Evolutionary conservation across 2,888 invertebrate species (phyloP).

Genomic region (Auanema freiburgensis): DNA sequence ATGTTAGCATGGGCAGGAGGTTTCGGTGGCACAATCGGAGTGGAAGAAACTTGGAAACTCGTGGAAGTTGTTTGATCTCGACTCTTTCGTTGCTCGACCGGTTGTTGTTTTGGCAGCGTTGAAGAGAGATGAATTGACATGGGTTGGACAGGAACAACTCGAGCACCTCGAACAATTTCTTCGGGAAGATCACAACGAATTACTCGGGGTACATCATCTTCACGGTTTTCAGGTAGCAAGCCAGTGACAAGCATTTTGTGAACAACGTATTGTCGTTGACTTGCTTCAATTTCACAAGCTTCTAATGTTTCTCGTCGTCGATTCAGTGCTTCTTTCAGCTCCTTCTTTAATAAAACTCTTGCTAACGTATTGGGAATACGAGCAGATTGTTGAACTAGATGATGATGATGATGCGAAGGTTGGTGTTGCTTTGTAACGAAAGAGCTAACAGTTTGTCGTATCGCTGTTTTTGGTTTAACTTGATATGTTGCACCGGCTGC

Average conservation of each 20-base stretch:
- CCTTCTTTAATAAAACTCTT: slow-evolving; percentile 66
- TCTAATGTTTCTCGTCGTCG: slow-evolving; percentile 66
- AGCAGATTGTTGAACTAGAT: slow-evolving; percentile 16
- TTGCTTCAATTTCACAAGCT: slow-evolving; percentile 67
- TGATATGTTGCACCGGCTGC: slow-evolving; percentile 55
- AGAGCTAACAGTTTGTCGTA: slow-evolving; percentile 33
- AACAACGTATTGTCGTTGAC: slow-evolving; percentile 63
- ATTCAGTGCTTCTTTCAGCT: slow-evolving; percentile 67
- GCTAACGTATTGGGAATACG: slow-evolving; percentile 54
- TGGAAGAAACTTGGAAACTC: slow-evolving; percentile 7
- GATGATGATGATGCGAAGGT: slow-evolving; percentile 4
- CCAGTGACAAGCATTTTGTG: slow-evolving; percentile 61
- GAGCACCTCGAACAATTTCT: slow-evolving; percentile 58
- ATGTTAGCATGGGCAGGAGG: slow-evolving; percentile 18
- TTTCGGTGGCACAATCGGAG: slow-evolving; percentile 4
- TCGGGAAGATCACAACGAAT: slow-evolving; percentile 60
- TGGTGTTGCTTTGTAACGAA: slow-evolving; percentile 14
- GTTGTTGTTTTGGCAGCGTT: not conserved
- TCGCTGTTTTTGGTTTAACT: slow-evolving; percentile 25
- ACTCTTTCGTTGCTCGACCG: not conserved
- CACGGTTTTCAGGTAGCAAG: slow-evolving; percentile 50
- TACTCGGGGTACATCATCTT: slow-evolving; percentile 57
- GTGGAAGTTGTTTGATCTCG: slow-evolving; percentile 5
- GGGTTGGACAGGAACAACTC: slow-evolving; percentile 47
- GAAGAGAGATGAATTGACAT: not conserved